These are phyloP conservation scores for Listronotus oregonensis DNA, from an alignment of 1,140 invertebrate species.

Conservation along the genomic window DNA sequence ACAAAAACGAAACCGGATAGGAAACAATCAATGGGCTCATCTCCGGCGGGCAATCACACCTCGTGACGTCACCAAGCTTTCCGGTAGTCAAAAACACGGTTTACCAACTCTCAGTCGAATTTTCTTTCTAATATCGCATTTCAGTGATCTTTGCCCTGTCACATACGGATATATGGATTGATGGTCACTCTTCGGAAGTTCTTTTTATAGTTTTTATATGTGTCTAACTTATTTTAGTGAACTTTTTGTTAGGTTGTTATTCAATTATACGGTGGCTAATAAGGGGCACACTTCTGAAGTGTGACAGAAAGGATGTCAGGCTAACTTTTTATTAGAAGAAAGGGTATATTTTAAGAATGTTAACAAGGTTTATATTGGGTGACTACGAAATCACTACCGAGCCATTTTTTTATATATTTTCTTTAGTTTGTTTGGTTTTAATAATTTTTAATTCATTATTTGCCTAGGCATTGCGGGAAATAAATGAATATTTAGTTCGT, in stretches of 20 bases:
- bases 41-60: conserved; percentile 48
- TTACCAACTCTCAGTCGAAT: background rate
- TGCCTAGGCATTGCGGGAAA: too few relatives aligned
- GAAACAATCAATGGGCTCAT: conserved; percentile 46
- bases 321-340: background rate
- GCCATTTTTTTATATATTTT: too few relatives aligned
- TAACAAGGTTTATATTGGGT: too few relatives aligned
- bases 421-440: too few relatives aligned
- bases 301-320: conserved; percentile 4
- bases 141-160: conserved; percentile 5
- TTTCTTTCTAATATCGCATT: conserved; percentile 16
- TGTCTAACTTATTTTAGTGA: too few relatives aligned
- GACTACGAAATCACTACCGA: too few relatives aligned
- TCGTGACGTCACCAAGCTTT: conserved; percentile 42
- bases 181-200: background rate
- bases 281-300: conserved; percentile 25
- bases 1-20: conserved; percentile 46
- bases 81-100: conserved; percentile 26
- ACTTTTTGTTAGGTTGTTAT: background rate
- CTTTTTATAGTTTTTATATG: too few relatives aligned
- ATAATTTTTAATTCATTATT: too few relatives aligned
- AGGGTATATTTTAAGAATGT: too few relatives aligned
- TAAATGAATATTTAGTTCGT: too few relatives aligned
- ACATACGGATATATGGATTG: background rate
- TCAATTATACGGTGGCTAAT: conserved; percentile 8